Evolutionary conservation across 2,797 vertebrate species (phyloP), one percentile per base, ranked within the genome.

Genomic region (Pipistrellus nathusii): DNA sequence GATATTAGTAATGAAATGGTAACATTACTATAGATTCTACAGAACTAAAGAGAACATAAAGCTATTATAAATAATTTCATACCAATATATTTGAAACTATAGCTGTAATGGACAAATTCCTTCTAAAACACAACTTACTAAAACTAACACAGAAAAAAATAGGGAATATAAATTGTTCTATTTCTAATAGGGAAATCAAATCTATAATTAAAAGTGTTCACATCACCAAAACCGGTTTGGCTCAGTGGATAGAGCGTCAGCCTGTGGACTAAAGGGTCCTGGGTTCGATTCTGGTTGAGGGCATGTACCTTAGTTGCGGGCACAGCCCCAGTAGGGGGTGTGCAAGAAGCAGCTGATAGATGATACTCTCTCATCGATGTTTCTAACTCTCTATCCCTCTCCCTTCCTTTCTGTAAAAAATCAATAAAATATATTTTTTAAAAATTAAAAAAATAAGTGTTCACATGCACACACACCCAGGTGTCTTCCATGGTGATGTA

Each of bases 81-180:
- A 21, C 2, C 4, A 57, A 75, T 66, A 80, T 2, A 44, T 75
- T 75, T 86, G 64, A 94, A 88, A 91, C 18, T 75, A 25, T 57
- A 59, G 9, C 23, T 69, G 11, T 27, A 95, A 94, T 27, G 10
- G 32, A 66, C 4, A 64, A 66, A 75, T 64, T 82, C 55, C 53
- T 68, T 53, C 21, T 53, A 72, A 85, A 77, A n/a, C 13, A 73
- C 11, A 87, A 80, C 27, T 55, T 44, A 73, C 21, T 32, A 85
- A 95, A 76, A 83, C 64, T 38, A 46, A 85, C 4, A 51, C 17
- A 73, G 53, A 35, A 82, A 78, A 81, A 91, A 88, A 93, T 51
- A 88, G 44, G 90, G 53, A 51, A 62, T 76, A 13, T 73, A 48
- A 86, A 83, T 59, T 46, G 2, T 48, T 21, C 35, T 62, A 85